These are phyloP conservation scores for Acronicta aceris DNA, from an alignment of 2,888 invertebrate genomes.

Conservation along the genomic window DNA sequence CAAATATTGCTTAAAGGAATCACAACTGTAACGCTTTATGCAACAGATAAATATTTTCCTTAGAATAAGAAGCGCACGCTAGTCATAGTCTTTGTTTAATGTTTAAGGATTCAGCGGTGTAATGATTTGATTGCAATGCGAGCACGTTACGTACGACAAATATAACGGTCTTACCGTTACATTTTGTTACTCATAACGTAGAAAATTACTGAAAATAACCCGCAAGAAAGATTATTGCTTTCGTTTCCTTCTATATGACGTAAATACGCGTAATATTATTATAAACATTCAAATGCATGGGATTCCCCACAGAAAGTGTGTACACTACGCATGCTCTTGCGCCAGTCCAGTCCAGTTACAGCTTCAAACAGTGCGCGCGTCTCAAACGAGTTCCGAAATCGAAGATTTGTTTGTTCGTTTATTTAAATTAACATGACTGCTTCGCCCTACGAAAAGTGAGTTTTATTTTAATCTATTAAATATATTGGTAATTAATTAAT, in stretches of 20 bases:
- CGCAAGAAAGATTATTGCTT: constrained; percentile 11
- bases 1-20: no score
- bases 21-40: no score
- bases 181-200: constrained; percentile 4
- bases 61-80: no score
- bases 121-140: no score
- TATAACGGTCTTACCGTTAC: neutral
- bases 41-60: no score
- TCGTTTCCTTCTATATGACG: constrained; percentile 11
- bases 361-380: constrained; percentile 4
- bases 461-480: neutral
- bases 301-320: constrained; percentile 17
- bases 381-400: neutral
- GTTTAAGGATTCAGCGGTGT: no score
- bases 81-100: no score
- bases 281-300: constrained; percentile 23
- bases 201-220: constrained; percentile 7
- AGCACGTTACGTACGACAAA: no score
- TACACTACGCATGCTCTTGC: neutral
- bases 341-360: constrained; percentile 8
- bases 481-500: neutral
- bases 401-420: neutral
- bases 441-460: constrained; percentile 49
- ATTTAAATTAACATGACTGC: constrained; percentile 13
- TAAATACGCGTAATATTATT: constrained; percentile 5